Evolutionary conservation across 2,113 vertebrate genomes (phyloP), one percentile per base, ranked within the genome.

Genomic region (Brachionichthys hirsutus): DNA sequence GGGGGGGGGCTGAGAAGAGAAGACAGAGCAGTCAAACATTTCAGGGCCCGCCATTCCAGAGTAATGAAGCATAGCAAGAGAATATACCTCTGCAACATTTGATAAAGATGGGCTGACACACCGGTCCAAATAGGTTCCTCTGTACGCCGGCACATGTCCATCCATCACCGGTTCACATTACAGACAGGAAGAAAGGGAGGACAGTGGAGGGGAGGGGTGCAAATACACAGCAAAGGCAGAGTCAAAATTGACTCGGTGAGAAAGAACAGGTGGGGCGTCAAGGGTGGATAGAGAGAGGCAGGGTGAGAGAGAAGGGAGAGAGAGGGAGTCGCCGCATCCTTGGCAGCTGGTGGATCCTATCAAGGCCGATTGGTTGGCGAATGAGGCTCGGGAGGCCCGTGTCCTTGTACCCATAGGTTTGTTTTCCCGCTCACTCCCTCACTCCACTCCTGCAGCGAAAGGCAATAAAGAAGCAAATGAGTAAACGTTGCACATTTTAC

Each of bases 31-130:
- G 94, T 94, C 94, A 96, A 97, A 96, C 94, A 95, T 96, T 95
- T 95, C 95, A 96, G 94, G 80, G 92, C 90, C 92, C 92, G 92
- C 93, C 93, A 95, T 97, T 95, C 94, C 92, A 91, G 90, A 94
- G 94, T 97, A 97, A 98, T 98, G 95, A 96, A 95, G 94, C 95
- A 93, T 97, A 94, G 93, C 94, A 91, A 92, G 92, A 94, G 93
- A 96, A 95, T 95, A 96, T 96, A 98, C 95, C 95, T 95, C 93
- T 92, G 93, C 93, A 94, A 94, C 93, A 94, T 95, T 95, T 96
- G 94, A 98, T 98, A 98, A 96, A 98, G 95, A 97, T 93, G 94
- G 94, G 94, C 94, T 98, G 94, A 98, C 94, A 97, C 90, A 90
- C 92, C 92, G 94, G 94, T 96, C 94, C 95, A 98, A 96, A 98